phyloP scores from a whole-genome alignment of 2,797 vertebrate species.

The Clamator glandarius region DNA sequence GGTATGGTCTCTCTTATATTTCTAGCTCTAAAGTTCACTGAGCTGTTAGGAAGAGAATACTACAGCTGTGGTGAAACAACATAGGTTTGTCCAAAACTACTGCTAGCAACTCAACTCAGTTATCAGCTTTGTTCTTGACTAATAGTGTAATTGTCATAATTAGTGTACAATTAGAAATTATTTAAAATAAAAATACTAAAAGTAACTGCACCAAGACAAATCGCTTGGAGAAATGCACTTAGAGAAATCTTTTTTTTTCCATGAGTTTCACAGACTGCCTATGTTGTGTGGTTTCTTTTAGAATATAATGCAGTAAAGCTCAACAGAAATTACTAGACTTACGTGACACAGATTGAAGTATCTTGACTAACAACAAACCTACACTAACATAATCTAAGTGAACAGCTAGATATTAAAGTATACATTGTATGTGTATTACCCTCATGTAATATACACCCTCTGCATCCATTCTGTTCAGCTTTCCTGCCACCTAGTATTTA shows the following conservation, averaged over 20 bases:
- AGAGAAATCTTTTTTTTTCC: slow-evolving; percentile 21
- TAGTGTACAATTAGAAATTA: slow-evolving; percentile 10
- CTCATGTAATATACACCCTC: not conserved
- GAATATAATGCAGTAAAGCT: not conserved
- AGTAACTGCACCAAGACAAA: not conserved
- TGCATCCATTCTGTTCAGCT: not conserved
- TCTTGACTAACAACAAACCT: not conserved
- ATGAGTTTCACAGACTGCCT: slow-evolving; percentile 12
- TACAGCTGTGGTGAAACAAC: slow-evolving; percentile 72
- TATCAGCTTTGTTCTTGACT: slow-evolving; percentile 22
- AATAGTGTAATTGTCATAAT: slow-evolving; percentile 38
- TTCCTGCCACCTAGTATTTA: not conserved
- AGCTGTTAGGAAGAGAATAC: slow-evolving; percentile 72
- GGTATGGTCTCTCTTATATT: slow-evolving; percentile 74
- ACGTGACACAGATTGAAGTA: not conserved
- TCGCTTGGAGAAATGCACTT: not conserved
- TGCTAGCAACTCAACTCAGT: slow-evolving; percentile 49
- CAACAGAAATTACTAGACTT: not conserved
- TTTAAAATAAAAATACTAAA: not conserved
- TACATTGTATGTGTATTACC: not conserved
- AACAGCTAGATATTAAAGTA: not conserved
- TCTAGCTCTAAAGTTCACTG: slow-evolving; percentile 77
- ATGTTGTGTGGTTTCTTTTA: not conserved
- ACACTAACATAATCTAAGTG: too few species aligned
- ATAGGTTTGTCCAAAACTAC: slow-evolving; percentile 71